These are phyloP conservation scores for Crocidura indochinensis DNA, from an alignment of 2,797 vertebrate genomes.

Conservation along the genomic window DNA sequence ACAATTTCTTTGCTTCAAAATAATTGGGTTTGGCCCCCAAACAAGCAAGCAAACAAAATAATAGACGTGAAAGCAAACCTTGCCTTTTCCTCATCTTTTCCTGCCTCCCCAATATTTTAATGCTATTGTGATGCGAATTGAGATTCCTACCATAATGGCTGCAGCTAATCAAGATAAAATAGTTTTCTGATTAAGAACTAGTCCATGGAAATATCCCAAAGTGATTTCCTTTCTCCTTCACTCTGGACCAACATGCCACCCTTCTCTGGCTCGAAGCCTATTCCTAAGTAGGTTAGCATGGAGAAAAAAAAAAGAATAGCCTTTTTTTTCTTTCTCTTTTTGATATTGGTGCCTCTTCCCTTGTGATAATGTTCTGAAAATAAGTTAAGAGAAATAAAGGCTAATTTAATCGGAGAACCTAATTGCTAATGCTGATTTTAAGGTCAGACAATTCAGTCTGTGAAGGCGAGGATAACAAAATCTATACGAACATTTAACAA, in stretches of 20 bases:
- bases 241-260: not conserved
- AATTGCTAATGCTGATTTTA: constrained; percentile 70
- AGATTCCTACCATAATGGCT: constrained; percentile 8
- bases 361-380: constrained; percentile 76
- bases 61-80: too few species aligned
- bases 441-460: constrained; percentile 71
- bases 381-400: constrained; percentile 66
- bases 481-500: constrained; percentile 31
- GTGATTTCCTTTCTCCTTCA: not conserved
- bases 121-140: not conserved
- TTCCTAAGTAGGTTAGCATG: constrained; percentile 60
- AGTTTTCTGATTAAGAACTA: not conserved
- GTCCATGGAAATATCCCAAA: not conserved
- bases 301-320: not conserved
- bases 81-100: not conserved
- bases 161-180: not conserved
- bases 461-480: constrained; percentile 34
- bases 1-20: too few species aligned
- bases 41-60: too few species aligned
- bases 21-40: too few species aligned
- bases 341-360: constrained; percentile 79
- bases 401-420: constrained; percentile 82
- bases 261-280: constrained; percentile 27
- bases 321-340: constrained; percentile 60
- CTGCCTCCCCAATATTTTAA: not conserved